These are phyloP conservation scores for Orientallactaga bullata DNA, from an alignment of 2,113 vertebrate species.

Conservation along the genomic window DNA sequence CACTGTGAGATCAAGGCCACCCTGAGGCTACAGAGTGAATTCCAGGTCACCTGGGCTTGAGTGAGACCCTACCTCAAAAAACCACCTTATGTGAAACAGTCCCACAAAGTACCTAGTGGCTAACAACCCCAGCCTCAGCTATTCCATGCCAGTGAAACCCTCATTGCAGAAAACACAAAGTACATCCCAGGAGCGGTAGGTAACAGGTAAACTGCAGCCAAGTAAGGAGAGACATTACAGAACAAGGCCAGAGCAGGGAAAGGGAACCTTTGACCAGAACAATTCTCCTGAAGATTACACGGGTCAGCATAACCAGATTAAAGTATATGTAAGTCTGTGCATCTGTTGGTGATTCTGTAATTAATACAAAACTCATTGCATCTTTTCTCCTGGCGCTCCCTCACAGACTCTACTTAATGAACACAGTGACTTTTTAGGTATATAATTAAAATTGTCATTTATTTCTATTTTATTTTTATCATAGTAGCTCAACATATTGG, in stretches of 20 bases:
- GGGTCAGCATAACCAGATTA: neutral
- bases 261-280: neutral
- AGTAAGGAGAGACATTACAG: neutral
- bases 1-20: no score
- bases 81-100: no score
- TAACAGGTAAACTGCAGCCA: rapidly evolving
- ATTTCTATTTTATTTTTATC: conserved; percentile 68
- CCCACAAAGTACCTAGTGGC: rapidly evolving
- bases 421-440: conserved; percentile 24
- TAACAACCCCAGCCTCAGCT: rapidly evolving
- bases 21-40: no score
- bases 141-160: neutral
- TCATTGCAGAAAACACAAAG: neutral
- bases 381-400: conserved; percentile 74
- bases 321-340: conserved; percentile 42
- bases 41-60: no score
- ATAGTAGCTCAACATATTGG: conserved; percentile 20
- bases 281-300: neutral
- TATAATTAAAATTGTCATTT: conserved; percentile 65
- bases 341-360: conserved; percentile 78
- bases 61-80: no score
- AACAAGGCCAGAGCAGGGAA: rapidly evolving
- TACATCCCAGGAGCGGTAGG: rapidly evolving
- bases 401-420: conserved; percentile 73
- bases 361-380: conserved; percentile 81